Percentiles rank a stretch among this genome's conserved stretches.
Conservation (phyloP, 2,888 invertebrate genomes). For the Protonemura montana region DNA sequence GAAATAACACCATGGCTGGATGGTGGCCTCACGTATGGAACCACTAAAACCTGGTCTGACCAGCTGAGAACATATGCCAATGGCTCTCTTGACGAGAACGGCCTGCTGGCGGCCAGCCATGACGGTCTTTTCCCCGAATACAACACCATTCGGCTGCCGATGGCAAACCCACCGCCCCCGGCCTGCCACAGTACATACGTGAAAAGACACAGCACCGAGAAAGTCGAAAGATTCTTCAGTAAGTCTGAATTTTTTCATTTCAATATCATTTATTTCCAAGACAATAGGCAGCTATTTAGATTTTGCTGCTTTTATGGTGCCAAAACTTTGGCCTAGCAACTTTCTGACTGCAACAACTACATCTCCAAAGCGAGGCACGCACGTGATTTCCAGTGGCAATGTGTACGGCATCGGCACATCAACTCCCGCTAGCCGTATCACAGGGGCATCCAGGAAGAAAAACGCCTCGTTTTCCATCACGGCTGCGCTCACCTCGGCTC, state of each 20-base stretch:
- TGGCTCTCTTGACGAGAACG: slow-evolving; percentile 61
- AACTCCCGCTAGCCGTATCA: slow-evolving; percentile 65
- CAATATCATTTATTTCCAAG: neutral
- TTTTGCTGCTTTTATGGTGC: neutral
- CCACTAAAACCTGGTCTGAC: slow-evolving; percentile 67
- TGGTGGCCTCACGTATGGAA: slow-evolving; percentile 68
- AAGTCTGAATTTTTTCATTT: slow-evolving; percentile 53
- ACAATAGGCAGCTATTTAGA: neutral
- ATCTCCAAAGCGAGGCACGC: slow-evolving; percentile 60
- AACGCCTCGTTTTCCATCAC: slow-evolving; percentile 56
- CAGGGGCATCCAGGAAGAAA: slow-evolving; percentile 68
- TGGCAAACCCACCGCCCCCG: slow-evolving; percentile 68
- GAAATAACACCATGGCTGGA: slow-evolving; percentile 69
- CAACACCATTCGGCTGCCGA: slow-evolving; percentile 63
- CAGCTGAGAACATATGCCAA: slow-evolving; percentile 61
- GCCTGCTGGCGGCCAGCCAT: slow-evolving; percentile 60
- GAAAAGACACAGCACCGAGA: slow-evolving; percentile 58
- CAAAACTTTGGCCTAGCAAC: neutral
- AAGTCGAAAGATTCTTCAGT: slow-evolving; percentile 65
- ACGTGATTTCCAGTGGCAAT: slow-evolving; percentile 61
- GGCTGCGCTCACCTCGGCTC: slow-evolving; percentile 39
- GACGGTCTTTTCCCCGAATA: slow-evolving; percentile 62
- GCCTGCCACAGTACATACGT: slow-evolving; percentile 59
- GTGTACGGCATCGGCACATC: slow-evolving; percentile 71
- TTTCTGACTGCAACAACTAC: slow-evolving; percentile 40